Conservation (phyloP, 2,113 vertebrate genomes). For the Laticauda laticaudata region DNA sequence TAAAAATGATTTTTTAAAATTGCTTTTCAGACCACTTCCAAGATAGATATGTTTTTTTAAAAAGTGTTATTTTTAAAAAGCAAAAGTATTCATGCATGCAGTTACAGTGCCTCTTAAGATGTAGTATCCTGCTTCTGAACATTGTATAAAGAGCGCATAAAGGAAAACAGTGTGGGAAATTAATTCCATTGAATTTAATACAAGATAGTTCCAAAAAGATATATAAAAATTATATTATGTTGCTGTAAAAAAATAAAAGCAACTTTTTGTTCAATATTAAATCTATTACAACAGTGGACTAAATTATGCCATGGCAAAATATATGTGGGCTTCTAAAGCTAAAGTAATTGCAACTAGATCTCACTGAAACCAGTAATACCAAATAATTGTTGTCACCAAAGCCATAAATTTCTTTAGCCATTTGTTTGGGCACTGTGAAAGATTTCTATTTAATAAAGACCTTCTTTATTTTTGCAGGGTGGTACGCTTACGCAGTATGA, state of each 20-base stretch:
- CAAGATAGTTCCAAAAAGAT: background rate
- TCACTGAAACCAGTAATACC: background rate
- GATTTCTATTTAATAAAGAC: background rate
- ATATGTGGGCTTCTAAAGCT: background rate
- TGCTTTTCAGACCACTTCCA: background rate
- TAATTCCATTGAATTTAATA: background rate
- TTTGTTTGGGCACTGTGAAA: background rate
- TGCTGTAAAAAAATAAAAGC: background rate
- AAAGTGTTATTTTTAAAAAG: background rate
- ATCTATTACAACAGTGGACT: background rate
- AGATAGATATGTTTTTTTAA: background rate
- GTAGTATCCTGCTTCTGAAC: background rate
- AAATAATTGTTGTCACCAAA: background rate
- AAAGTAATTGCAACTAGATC: background rate
- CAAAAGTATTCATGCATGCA: background rate
- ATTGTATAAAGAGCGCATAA: background rate
- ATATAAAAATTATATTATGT: background rate
- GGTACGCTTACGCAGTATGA: constrained; percentile 94
- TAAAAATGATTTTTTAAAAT: background rate
- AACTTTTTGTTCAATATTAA: background rate
- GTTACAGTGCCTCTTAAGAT: background rate
- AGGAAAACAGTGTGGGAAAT: background rate
- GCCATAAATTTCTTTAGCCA: background rate
- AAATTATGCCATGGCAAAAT: background rate
- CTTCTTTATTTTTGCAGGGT: constrained; percentile 74